Conservation (phyloP, 2,888 invertebrate species). For the Ophraella communa region DNA sequence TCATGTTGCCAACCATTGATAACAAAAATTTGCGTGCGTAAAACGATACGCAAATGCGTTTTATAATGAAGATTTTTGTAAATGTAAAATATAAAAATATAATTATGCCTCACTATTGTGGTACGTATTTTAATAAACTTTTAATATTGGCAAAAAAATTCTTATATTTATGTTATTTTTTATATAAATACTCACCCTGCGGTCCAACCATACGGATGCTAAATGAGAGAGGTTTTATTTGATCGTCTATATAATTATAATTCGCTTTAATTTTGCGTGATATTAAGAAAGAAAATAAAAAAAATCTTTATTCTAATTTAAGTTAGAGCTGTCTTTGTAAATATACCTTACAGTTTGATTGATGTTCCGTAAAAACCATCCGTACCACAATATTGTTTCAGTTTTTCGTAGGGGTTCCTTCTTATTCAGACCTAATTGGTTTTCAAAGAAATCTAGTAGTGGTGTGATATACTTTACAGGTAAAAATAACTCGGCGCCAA, state of each 20-base stretch:
- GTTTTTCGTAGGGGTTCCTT: constrained; percentile 16
- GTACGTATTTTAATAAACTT: too few relatives aligned
- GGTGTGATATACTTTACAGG: constrained; percentile 35
- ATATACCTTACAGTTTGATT: constrained; percentile 56
- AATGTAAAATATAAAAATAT: too few relatives aligned
- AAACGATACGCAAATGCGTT: too few relatives aligned
- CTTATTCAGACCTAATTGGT: constrained; percentile 12
- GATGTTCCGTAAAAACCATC: constrained; percentile 48
- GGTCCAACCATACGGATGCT: too few relatives aligned
- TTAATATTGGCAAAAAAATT: too few relatives aligned
- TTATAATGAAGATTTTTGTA: too few relatives aligned
- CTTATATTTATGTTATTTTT: too few relatives aligned
- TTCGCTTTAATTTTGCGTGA: constrained; percentile 33
- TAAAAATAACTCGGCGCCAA: constrained; percentile 54
- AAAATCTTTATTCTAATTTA: constrained; percentile 50
- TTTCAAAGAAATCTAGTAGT: constrained; percentile 30
- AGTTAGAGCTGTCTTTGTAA: constrained; percentile 57
- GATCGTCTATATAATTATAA: constrained; percentile 18
- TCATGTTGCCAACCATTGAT: too few relatives aligned
- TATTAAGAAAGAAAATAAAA: constrained; percentile 33
- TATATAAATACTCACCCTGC: too few relatives aligned
- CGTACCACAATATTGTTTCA: constrained; percentile 46
- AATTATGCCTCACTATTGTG: too few relatives aligned
- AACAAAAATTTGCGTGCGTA: too few relatives aligned
- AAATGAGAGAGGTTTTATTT: too few relatives aligned